Evolutionary conservation across 2,797 vertebrate species (phyloP), one percentile per base, ranked within the genome.

Genomic region (Triplophysa yarkandensis): DNA sequence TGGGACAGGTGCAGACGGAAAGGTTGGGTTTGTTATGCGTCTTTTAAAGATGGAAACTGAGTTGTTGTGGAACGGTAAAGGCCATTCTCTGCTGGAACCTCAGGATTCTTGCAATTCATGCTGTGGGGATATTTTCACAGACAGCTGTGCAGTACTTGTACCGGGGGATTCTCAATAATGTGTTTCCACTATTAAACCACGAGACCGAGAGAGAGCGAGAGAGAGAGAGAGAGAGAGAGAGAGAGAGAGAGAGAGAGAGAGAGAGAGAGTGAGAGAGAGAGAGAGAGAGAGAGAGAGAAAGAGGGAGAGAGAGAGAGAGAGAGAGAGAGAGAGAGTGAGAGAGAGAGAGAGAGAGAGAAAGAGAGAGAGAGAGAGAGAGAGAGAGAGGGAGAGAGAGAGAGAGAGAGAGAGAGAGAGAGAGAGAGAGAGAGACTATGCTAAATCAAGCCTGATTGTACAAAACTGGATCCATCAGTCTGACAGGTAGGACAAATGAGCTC

Each of bases 401-500:
- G 60, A 55, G 69, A 61, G 36, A 61, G 27, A 69, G 28, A 68
- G 52, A 69, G 63, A 81, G 41, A 62, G 75, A 27, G 68, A 74
- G 44, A 72, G 27, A 71, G 58, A 70, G 4, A 50, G 87, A 90
- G 48, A 74, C 19, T 48, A 81, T 77, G 86, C 88, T 91, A 91
- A 90, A 92, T 90, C 89, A 91, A 91, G 90, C 75, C 76, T 81
- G 77, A 88, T 83, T 88, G 84, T 84, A 85, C 83, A 87, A 78
- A 91, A 88, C 85, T 78, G 88, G 90, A 93, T 92, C 88, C 88
- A 93, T 92, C 91, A 92, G 90, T 81, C 23, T 80, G 91, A 92
- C 92, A 90, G 86, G 89, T 91, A 88, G 91, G 92, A 91, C 89
- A 89, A 91, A 91, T 85, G 84, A 89, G 85, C 77, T 79, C 87